These are phyloP conservation scores for Prolemur simus DNA, from an alignment of 2,113 vertebrate species.

Conservation along the genomic window DNA sequence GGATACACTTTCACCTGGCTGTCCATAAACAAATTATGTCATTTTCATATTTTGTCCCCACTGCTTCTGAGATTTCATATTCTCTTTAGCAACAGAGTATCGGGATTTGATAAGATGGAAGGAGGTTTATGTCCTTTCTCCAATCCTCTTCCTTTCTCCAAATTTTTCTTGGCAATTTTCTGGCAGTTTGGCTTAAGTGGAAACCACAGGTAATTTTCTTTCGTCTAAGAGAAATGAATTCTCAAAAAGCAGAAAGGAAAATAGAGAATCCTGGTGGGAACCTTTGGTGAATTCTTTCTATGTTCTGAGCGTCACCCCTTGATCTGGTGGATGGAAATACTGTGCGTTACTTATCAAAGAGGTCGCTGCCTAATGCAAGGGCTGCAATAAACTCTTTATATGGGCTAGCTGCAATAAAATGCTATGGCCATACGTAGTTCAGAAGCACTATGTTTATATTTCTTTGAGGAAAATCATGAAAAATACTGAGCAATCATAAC, in stretches of 20 bases:
- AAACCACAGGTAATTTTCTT: slow-evolving; percentile 65
- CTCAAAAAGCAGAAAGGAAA: slow-evolving; percentile 49
- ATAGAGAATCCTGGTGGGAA: background rate
- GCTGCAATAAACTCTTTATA: background rate
- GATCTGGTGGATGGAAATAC: background rate
- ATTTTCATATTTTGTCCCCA: slow-evolving; percentile 66
- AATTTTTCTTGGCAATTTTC: slow-evolving; percentile 47
- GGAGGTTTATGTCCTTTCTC: slow-evolving; percentile 50
- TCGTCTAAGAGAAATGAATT: slow-evolving; percentile 53
- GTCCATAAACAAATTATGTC: slow-evolving; percentile 26
- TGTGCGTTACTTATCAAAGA: background rate
- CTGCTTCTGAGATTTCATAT: slow-evolving; percentile 16
- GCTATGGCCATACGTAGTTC: background rate
- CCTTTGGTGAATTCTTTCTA: background rate
- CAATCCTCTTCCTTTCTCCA: background rate
- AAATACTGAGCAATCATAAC: background rate
- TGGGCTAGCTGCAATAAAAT: background rate
- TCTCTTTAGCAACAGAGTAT: slow-evolving; percentile 45
- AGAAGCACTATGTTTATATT: background rate
- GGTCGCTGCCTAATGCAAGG: background rate
- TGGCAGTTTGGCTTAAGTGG: slow-evolving; percentile 53
- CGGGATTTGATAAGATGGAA: slow-evolving; percentile 53
- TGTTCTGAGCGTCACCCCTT: background rate
- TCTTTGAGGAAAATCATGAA: background rate
- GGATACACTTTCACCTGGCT: slow-evolving; percentile 48